phyloP scores from a whole-genome alignment of 2,888 invertebrate species.

The Blastobasis adustella region DNA sequence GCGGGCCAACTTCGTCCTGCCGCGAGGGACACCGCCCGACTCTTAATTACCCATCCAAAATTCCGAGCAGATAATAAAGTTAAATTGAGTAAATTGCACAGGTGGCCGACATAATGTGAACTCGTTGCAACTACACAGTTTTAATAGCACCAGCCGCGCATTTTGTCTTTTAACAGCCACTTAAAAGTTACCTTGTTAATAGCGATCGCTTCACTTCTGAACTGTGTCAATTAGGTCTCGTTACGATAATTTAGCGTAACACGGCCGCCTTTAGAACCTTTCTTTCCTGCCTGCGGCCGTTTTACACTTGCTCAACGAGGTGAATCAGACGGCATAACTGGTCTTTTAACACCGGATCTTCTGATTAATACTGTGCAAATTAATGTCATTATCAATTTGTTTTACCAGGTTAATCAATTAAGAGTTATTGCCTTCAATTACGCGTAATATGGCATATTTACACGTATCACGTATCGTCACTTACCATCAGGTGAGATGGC shows the following conservation, averaged over 20 bases:
- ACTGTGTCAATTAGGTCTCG: constrained; percentile 13
- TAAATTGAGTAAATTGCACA: constrained; percentile 58
- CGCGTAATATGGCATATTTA: no score
- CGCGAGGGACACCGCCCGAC: constrained; percentile 25
- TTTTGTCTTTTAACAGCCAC: constrained; percentile 32
- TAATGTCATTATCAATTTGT: no score
- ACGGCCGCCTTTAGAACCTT: constrained; percentile 1
- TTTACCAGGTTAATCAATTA: no score
- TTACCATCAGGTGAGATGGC: no score
- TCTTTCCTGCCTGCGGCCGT: not conserved
- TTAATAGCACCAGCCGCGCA: constrained; percentile 32
- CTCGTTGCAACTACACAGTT: constrained; percentile 24
- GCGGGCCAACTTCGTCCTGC: no score
- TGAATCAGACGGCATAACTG: no score
- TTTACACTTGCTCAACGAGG: no score
- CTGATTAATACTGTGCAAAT: no score
- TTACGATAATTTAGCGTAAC: constrained; percentile 8
- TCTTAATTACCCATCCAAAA: constrained; percentile 48
- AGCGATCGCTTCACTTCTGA: constrained; percentile 14
- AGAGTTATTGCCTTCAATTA: no score
- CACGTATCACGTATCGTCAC: no score
- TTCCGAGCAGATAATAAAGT: constrained; percentile 49
- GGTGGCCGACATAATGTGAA: constrained; percentile 38
- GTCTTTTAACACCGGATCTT: no score
- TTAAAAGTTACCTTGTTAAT: constrained; percentile 24